Evolutionary conservation across 2,888 invertebrate species (phyloP).

Genomic region (Nomada flava): DNA sequence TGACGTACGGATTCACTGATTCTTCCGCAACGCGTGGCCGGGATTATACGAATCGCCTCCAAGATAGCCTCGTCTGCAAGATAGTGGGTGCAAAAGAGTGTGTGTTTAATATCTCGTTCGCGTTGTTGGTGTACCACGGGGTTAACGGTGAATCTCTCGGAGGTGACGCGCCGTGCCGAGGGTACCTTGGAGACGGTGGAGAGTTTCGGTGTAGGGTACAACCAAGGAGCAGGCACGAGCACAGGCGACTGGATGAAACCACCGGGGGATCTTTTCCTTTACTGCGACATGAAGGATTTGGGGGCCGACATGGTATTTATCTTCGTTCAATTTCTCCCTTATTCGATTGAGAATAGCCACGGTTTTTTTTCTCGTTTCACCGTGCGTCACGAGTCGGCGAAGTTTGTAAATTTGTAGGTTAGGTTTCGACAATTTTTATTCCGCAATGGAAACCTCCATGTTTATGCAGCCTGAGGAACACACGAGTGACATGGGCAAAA

Average conservation of each 20-base stretch:
- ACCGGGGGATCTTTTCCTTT: slow-evolving; percentile 89
- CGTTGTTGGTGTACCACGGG: slow-evolving; percentile 67
- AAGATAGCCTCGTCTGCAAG: slow-evolving; percentile 44
- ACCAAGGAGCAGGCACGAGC: slow-evolving; percentile 79
- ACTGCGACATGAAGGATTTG: slow-evolving; percentile 92
- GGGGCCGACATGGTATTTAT: slow-evolving; percentile 91
- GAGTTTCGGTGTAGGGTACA: slow-evolving; percentile 82
- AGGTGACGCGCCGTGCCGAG: slow-evolving; percentile 76
- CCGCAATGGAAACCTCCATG: slow-evolving; percentile 45
- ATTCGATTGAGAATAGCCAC: neutral
- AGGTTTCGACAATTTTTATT: slow-evolving; percentile 35
- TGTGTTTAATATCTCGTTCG: slow-evolving; percentile 59
- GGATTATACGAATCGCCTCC: slow-evolving; percentile 30
- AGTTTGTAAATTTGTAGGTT: slow-evolving; percentile 38
- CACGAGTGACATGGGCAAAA: neutral
- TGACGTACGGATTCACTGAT: slow-evolving; percentile 27
- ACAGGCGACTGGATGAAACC: slow-evolving; percentile 87
- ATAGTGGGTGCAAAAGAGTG: slow-evolving; percentile 58
- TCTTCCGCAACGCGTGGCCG: slow-evolving; percentile 35
- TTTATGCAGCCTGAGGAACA: slow-evolving; percentile 22
- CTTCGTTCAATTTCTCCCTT: neutral
- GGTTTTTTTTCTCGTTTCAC: neutral
- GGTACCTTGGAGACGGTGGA: slow-evolving; percentile 83
- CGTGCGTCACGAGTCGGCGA: neutral
- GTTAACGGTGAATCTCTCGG: slow-evolving; percentile 79